Evolutionary conservation across 2,797 vertebrate genomes (phyloP).

Genomic region (Sebastiscus tertius): DNA sequence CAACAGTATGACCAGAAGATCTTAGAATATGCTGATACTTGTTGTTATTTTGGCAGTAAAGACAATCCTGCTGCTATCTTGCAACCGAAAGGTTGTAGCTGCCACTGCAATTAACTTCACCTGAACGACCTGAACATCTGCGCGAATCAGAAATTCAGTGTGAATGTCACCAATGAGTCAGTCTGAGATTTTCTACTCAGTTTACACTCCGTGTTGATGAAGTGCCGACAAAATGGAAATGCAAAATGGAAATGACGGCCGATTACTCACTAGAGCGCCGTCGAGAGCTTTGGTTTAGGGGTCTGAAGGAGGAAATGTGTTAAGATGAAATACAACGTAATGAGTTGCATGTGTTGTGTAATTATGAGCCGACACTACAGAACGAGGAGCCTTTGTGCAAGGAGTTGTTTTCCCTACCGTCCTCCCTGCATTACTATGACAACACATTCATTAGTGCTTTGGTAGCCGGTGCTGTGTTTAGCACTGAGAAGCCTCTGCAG

Average conservation of each 20-base stretch:
- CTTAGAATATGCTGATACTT: not conserved
- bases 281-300: conserved; percentile 20
- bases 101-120: not conserved
- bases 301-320: conserved; percentile 35
- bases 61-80: not conserved
- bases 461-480: conserved; percentile 69
- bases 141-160: conserved; percentile 18
- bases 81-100: not conserved
- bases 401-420: conserved; percentile 77
- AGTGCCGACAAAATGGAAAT: conserved; percentile 21
- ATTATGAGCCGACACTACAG: conserved; percentile 62
- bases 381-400: conserved; percentile 66
- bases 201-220: conserved; percentile 37
- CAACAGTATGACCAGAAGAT: not conserved
- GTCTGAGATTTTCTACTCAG: conserved; percentile 28
- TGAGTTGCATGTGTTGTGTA: conserved; percentile 49
- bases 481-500: conserved; percentile 71
- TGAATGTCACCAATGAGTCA: conserved; percentile 37
- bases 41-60: conserved; percentile 3
- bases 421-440: conserved; percentile 85
- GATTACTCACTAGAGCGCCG: conserved; percentile 29
- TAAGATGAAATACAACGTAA: conserved; percentile 40
- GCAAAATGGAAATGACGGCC: conserved; percentile 16
- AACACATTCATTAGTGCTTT: conserved; percentile 81
- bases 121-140: not conserved